Percentiles rank a stretch among this genome's conserved stretches.
Conservation (phyloP, 2,797 vertebrate genomes). For the Microctenopoma steveboyesi region DNA sequence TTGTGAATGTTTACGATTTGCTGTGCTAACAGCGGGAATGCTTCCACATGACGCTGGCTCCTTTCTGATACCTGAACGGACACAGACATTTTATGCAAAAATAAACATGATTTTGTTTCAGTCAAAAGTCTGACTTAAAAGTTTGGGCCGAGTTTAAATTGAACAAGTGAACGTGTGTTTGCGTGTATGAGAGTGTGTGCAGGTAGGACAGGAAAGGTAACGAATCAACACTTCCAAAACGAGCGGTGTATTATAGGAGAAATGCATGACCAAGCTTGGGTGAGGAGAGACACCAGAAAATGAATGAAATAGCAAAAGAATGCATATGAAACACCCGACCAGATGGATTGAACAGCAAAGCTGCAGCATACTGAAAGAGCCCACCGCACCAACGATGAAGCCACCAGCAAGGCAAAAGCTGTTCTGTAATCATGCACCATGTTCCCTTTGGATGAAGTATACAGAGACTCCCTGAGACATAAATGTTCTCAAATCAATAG, state of each 20-base stretch:
- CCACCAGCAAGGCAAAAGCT: constrained; percentile 24
- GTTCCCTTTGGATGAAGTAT: constrained; percentile 29
- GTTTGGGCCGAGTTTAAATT: constrained; percentile 6
- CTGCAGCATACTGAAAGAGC: constrained; percentile 34
- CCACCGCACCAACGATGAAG: constrained; percentile 27
- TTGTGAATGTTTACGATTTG: constrained; percentile 84
- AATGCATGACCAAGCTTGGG: constrained; percentile 35
- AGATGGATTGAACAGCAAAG: constrained; percentile 37
- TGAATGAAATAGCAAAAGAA: constrained; percentile 46
- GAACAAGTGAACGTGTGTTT: constrained; percentile 31
- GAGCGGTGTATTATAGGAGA: constrained; percentile 38
- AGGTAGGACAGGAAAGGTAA: constrained; percentile 42
- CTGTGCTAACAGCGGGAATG: constrained; percentile 76
- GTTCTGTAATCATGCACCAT: constrained; percentile 28
- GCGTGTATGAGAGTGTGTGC: constrained; percentile 31
- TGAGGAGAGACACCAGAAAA: constrained; percentile 42
- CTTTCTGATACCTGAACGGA: constrained; percentile 64
- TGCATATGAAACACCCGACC: constrained; percentile 35
- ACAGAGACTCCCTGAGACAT: constrained; percentile 32
- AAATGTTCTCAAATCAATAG: constrained; percentile 31
- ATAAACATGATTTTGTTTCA: constrained; percentile 49
- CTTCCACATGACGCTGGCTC: constrained; percentile 78
- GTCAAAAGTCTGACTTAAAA: constrained; percentile 40
- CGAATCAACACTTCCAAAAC: constrained; percentile 42
- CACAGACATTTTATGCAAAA: constrained; percentile 51